These are phyloP conservation scores for Fratercula arctica DNA, from an alignment of 2,797 vertebrate genomes.

Conservation along the genomic window DNA sequence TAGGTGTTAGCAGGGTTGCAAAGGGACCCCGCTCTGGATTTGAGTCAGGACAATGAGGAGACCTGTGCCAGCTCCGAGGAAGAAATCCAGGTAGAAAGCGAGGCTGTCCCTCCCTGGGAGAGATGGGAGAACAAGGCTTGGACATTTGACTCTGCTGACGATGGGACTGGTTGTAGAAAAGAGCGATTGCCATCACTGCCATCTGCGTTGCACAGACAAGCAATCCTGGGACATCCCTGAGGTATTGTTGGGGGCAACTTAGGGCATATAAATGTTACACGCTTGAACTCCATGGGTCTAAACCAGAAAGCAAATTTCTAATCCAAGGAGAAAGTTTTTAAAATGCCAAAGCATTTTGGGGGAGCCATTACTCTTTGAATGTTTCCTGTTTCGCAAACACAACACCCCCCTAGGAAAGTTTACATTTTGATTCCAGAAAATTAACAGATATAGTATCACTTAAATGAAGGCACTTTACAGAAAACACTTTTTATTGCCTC, in stretches of 20 bases:
- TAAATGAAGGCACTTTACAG: not conserved
- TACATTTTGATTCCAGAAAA: not conserved
- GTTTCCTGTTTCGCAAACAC: not conserved
- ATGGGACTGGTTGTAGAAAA: not conserved
- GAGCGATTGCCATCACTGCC: rapidly evolving
- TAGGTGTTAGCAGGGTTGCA: not conserved
- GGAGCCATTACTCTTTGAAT: not conserved
- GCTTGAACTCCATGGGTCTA: not conserved
- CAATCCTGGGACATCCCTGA: not conserved
- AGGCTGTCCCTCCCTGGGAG: not conserved
- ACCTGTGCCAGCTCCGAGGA: not conserved
- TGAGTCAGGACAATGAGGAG: not conserved
- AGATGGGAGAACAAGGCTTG: not conserved
- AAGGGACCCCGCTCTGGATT: not conserved
- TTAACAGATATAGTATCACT: not conserved
- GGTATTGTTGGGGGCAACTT: rapidly evolving
- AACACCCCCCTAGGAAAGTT: not conserved
- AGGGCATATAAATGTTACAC: rapidly evolving
- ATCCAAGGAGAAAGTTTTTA: not conserved
- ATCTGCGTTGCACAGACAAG: rapidly evolving
- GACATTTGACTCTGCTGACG: rapidly evolving
- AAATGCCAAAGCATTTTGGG: not conserved
- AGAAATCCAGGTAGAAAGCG: not conserved
- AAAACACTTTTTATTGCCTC: not conserved
- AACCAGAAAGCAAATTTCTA: not conserved